Evolutionary conservation across 2,888 invertebrate species (phyloP).

Genomic region (Lepidochrysops patricia): DNA sequence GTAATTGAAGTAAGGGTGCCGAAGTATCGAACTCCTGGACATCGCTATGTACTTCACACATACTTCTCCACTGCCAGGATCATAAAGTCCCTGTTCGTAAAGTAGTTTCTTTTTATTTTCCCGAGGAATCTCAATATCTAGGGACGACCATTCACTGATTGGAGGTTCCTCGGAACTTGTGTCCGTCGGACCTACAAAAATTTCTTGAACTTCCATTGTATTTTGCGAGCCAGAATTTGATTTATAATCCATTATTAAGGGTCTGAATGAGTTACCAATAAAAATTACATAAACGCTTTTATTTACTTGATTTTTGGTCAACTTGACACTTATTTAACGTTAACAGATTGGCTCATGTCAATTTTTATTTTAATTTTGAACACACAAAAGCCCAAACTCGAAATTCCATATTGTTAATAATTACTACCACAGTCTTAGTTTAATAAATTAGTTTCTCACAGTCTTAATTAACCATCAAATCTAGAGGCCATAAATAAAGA

Average conservation of each 20-base stretch:
- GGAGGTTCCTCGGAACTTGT: slow-evolving; percentile 46
- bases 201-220: background rate
- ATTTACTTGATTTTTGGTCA: background rate
- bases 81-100: slow-evolving; percentile 35
- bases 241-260: slow-evolving; percentile 21
- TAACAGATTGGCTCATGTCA: background rate
- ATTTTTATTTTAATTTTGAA: background rate
- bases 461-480: slow-evolving; percentile 4
- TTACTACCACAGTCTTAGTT: background rate
- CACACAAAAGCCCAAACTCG: too few species aligned
- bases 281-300: background rate
- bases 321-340: background rate
- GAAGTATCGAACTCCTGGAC: slow-evolving; percentile 44
- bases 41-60: slow-evolving; percentile 43
- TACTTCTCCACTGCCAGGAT: slow-evolving; percentile 46
- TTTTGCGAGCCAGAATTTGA: background rate
- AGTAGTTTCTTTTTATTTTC: slow-evolving; percentile 35
- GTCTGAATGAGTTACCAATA: background rate
- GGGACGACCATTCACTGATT: slow-evolving; percentile 51
- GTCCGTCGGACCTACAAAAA: slow-evolving; percentile 27
- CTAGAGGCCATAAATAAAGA: background rate
- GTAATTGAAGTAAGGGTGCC: slow-evolving; percentile 50
- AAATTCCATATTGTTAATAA: too few species aligned
- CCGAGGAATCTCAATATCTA: slow-evolving; percentile 30
- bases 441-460: background rate